phyloP scores from a whole-genome alignment of 2,888 invertebrate genomes.

The Euclidia mi region DNA sequence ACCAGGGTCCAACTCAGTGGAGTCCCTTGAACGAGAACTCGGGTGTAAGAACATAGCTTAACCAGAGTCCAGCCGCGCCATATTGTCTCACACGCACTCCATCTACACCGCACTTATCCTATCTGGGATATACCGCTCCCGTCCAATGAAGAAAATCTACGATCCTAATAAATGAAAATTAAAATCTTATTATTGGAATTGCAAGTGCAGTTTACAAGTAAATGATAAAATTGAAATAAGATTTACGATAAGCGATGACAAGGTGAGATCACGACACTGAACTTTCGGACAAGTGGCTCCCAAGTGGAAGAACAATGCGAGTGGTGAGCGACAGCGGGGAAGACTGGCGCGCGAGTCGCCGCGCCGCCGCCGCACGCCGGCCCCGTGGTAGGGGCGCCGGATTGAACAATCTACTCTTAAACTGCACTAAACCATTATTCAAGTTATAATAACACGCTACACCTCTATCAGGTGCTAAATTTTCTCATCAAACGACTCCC shows the following conservation, averaged over 20 bases:
- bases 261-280: constrained; percentile 58
- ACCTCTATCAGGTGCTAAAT: background rate
- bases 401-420: constrained; percentile 65
- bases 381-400: constrained; percentile 61
- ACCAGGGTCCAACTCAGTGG: constrained; percentile 83
- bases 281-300: constrained; percentile 56
- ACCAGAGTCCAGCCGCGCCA: constrained; percentile 85
- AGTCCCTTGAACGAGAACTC: constrained; percentile 83
- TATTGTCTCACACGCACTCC: constrained; percentile 75
- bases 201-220: constrained; percentile 1
- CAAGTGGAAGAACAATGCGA: constrained; percentile 62
- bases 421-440: constrained; percentile 35
- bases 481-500: background rate
- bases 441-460: constrained; percentile 17
- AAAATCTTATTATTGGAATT: constrained; percentile 13
- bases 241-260: constrained; percentile 24
- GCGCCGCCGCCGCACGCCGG: constrained; percentile 35
- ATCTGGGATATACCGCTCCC: constrained; percentile 38
- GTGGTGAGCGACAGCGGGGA: constrained; percentile 66
- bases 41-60: constrained; percentile 88
- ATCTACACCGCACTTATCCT: constrained; percentile 65
- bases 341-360: constrained; percentile 45
- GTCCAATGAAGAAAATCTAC: constrained; percentile 39
- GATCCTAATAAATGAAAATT: constrained; percentile 55
- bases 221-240: constrained; percentile 4